Conservation (phyloP, 2,113 vertebrate genomes). For the Oreochromis spilurus region DNA sequence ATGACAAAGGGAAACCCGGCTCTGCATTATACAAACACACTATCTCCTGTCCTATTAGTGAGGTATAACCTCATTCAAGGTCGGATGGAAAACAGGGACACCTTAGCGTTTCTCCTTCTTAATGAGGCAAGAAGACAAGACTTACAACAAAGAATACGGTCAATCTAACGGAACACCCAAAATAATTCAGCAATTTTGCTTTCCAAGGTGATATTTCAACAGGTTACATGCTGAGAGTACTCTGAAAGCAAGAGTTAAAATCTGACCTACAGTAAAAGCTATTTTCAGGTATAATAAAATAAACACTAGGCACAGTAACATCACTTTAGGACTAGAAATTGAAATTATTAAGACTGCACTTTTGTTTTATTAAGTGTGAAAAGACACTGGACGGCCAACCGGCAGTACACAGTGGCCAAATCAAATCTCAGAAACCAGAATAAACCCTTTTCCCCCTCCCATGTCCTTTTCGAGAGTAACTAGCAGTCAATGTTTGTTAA, state of each 20-base stretch:
- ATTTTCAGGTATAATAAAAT: slow-evolving; percentile 53
- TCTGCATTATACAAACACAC: slow-evolving; percentile 20
- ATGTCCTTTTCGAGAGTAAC: background rate
- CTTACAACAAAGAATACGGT: background rate
- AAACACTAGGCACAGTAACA: slow-evolving; percentile 8
- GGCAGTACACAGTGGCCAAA: background rate
- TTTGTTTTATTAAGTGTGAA: slow-evolving; percentile 22
- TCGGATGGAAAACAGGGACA: slow-evolving; percentile 5
- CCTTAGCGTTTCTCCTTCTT: background rate
- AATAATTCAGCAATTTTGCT: background rate
- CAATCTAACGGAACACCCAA: background rate
- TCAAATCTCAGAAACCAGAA: background rate
- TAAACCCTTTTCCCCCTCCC: background rate
- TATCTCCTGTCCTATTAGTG: slow-evolving; percentile 55
- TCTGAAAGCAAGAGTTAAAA: slow-evolving; percentile 22
- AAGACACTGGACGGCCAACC: background rate
- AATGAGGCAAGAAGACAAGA: background rate
- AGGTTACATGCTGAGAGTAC: slow-evolving; percentile 23
- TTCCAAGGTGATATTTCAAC: slow-evolving; percentile 27
- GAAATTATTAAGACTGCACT: slow-evolving; percentile 20
- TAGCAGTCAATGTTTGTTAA: slow-evolving; percentile 14
- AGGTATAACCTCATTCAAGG: slow-evolving; percentile 40
- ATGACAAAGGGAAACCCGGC: slow-evolving; percentile 40
- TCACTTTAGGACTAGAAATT: slow-evolving; percentile 14
- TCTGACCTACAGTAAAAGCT: slow-evolving; percentile 38